A percentile compares a stretch with the other conserved stretches of the same genome.
phyloP scores from a whole-genome alignment of 2,797 vertebrate genomes.

The Cyclopterus lumpus region DNA sequence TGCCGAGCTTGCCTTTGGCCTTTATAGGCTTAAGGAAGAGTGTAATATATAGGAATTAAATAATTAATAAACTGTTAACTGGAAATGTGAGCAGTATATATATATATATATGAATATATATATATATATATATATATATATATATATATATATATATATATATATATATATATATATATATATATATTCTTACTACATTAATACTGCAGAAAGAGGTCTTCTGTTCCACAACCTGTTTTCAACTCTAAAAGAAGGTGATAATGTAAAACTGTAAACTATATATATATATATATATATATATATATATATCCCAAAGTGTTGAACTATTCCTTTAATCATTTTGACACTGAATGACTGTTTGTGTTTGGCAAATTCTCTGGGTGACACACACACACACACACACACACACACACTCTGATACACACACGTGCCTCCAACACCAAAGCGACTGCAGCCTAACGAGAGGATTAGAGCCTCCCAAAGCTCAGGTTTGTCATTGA shows the following conservation, averaged over 20 bases:
- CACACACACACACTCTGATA: background rate
- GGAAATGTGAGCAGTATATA: too few species aligned
- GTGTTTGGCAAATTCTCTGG: slow-evolving; percentile 2
- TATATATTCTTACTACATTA: background rate
- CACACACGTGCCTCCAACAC: slow-evolving; percentile 12
- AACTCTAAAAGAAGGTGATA: background rate
- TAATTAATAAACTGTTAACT: too few species aligned
- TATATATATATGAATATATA: too few species aligned
- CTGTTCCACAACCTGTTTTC: background rate
- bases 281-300: too few species aligned
- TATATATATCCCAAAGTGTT: slow-evolving; percentile 13
- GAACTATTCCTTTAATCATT: background rate
- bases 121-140: too few species aligned
- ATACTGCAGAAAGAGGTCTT: background rate
- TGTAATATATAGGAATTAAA: too few species aligned
- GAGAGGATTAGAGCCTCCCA: slow-evolving; percentile 44
- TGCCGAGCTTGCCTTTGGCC: slow-evolving; percentile 54
- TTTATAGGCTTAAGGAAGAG: slow-evolving; percentile 27
- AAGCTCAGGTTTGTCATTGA: slow-evolving; percentile 40
- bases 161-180: background rate
- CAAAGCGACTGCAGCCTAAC: slow-evolving; percentile 41
- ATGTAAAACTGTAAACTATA: too few species aligned
- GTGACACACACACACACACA: slow-evolving; percentile 12
- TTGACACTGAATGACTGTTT: background rate
- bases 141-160: too few species aligned